Evolutionary conservation across 2,888 invertebrate species (phyloP), one percentile per base, ranked within the genome.

Genomic region (Scrobipalpa atriplicella): DNA sequence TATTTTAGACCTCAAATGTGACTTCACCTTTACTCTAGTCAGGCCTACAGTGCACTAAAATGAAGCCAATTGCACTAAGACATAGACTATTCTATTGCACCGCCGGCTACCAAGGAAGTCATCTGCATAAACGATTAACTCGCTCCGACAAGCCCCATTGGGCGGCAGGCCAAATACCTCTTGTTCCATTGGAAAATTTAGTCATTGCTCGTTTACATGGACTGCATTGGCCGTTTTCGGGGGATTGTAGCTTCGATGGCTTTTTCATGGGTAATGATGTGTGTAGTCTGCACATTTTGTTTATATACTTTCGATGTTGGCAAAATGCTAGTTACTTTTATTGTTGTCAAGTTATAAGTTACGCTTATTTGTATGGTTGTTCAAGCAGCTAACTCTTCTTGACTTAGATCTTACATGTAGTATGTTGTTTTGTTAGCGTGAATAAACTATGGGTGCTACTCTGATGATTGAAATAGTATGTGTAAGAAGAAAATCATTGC

Each of bases 181-280:
- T 9, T 58, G 58, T 58, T 58, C 58, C 16, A 38, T 58, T 58
- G 58, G 58, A 58, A 38, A 58, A 38, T 58, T 58, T 29, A 56
- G 56, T 21, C 29, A 29, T n/a, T 36, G 21, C 52, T 18, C 52
- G 21, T 21, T 21, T 19, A 52, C 52, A 52, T 52, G 21, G 52
- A 52, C 47, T 47, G n/a, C 47, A 47, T 47, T 47, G 47, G 47
- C 47, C 47, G n/a, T 47, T 47, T 47, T 8, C 5, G 47, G 7
- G 47, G 7, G 7, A 47, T n/a, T 47, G 43, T n/a, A 43, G 47
- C 3, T 47, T 47, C 16, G 16, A 47, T 47, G n/a, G n/a, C 16
- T n/a, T 47, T 3, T 47, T 47, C 47, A 16, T n/a, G 16, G 11
- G 43, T 43, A 47, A 47, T 47, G 16, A n/a, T n/a, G 47, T 16